Base-by-base conservation (phyloP, 2,113 vertebrate genomes). In the Melanocharis versteri region DNA sequence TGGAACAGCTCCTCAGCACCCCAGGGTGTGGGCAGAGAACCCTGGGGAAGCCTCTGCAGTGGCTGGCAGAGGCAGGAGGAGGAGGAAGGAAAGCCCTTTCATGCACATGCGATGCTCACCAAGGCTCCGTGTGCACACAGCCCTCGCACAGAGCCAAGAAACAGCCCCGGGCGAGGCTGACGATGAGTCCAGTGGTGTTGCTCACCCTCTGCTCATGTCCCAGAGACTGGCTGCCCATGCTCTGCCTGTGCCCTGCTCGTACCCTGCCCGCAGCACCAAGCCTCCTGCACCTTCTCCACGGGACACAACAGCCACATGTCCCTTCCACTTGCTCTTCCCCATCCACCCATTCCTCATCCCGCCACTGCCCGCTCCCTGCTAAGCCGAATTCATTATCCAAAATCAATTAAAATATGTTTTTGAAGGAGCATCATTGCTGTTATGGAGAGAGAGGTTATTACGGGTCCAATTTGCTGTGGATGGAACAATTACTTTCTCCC, bases 401-500 rank as follows among this genome's bases (percentile, higher is more conserved):
- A 58, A 81, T 51, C 83, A 62, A 82, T 84, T 69, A 47, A 83
- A 87, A 73, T 8, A 17, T 30, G 21, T 70, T 93, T 92, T 66
- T 70, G 50, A 92, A 87, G 89, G 30, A 64, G 48, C 50, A 56
- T 51, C 89, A 8, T 9, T 54, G 91, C 64, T 51, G 60, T 31
- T 47, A 51, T 0, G 1, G 65, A 70, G 71, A 54, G 77, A 45
- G 68, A 91, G 92, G 92, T 82, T 90, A 76, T 90, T 87, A 48
- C 12, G 16, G 73, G 77, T 31, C 87, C 91, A 24, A 57, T 94
- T 90, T 92, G 80, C 86, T 5, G 21, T 5, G 70, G 90, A 71
- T 88, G 76, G 56, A 95, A 76, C 90, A 87, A 94, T 82, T 47
- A 51, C 51, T 64, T 66, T 87, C 91, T 96, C 96, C 95, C 89